Conservation (phyloP, 2,113 vertebrate species). For the Pungitius pungitius region DNA sequence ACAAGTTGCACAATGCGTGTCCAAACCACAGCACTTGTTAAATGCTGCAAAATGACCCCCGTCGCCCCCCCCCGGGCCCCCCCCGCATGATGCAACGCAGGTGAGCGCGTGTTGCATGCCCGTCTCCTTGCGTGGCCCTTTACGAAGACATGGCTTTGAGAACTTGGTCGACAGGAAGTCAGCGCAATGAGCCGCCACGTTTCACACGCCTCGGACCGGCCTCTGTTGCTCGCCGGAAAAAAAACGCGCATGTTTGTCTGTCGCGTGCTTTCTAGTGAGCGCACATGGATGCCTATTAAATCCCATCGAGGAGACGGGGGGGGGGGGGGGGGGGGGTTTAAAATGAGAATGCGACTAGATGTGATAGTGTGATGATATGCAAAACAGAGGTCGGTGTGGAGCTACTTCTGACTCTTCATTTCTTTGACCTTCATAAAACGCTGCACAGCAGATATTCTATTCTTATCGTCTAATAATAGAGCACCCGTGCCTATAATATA, state of each 20-base stretch:
- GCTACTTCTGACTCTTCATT: constrained; percentile 37
- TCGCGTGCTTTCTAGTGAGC: too few species aligned
- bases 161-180: constrained; percentile 7
- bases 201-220: too few species aligned
- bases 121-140: background rate
- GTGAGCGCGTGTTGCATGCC: constrained; percentile 18
- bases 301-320: constrained; percentile 1
- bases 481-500: constrained; percentile 33
- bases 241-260: too few species aligned
- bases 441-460: constrained; percentile 35
- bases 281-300: constrained; percentile 17
- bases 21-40: constrained; percentile 68
- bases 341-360: constrained; percentile 23
- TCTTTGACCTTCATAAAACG: constrained; percentile 52
- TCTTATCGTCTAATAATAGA: constrained; percentile 53
- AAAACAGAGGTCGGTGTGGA: constrained; percentile 26
- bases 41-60: constrained; percentile 65
- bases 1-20: constrained; percentile 75
- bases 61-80: too few species aligned
- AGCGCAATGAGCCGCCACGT: constrained; percentile 18
- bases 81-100: background rate
- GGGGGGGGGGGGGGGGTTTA: too few species aligned
- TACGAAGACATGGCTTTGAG: constrained; percentile 17
- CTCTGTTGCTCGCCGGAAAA: too few species aligned
- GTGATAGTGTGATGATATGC: constrained; percentile 41